Percentiles rank a stretch among this genome's conserved stretches.
Evolutionary conservation across 2,113 vertebrate genomes (phyloP).

Genomic region (Silurus meridionalis): DNA sequence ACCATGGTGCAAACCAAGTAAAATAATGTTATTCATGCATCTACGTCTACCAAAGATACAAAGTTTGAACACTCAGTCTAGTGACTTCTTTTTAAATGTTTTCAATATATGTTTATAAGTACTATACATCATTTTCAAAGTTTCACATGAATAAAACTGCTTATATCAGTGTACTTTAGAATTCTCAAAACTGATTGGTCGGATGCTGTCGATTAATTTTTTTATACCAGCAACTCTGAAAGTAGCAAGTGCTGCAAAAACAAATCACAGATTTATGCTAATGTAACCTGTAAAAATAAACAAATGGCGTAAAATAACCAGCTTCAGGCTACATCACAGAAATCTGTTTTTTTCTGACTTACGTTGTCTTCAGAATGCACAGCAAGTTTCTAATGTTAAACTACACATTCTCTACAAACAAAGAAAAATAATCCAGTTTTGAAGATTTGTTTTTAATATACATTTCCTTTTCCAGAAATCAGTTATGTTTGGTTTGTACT

Average conservation of each 20-base stretch:
- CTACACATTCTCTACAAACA: neutral
- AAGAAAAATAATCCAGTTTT: slow-evolving; percentile 11
- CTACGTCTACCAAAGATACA: slow-evolving; percentile 28
- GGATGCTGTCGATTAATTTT: neutral
- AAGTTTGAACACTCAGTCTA: slow-evolving; percentile 24
- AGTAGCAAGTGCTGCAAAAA: neutral
- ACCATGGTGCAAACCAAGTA: neutral
- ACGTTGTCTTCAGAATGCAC: neutral
- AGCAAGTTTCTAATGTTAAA: neutral
- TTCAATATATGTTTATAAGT: neutral
- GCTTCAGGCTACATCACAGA: neutral
- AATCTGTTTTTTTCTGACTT: neutral
- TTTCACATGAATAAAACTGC: slow-evolving; percentile 24
- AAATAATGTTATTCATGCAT: slow-evolving; percentile 9
- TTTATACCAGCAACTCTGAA: neutral
- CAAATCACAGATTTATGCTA: neutral
- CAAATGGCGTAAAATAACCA: neutral
- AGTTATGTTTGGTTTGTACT: slow-evolving; percentile 71
- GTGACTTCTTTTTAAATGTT: neutral
- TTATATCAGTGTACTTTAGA: neutral
- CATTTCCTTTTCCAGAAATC: slow-evolving; percentile 69
- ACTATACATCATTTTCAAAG: slow-evolving; percentile 6
- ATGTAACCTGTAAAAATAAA: neutral
- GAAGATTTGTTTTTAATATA: slow-evolving; percentile 69
- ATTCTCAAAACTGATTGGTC: neutral